Evolutionary conservation across 2,113 vertebrate genomes (phyloP), one percentile per base, ranked within the genome.

Genomic region (Brevimyrus niger): DNA sequence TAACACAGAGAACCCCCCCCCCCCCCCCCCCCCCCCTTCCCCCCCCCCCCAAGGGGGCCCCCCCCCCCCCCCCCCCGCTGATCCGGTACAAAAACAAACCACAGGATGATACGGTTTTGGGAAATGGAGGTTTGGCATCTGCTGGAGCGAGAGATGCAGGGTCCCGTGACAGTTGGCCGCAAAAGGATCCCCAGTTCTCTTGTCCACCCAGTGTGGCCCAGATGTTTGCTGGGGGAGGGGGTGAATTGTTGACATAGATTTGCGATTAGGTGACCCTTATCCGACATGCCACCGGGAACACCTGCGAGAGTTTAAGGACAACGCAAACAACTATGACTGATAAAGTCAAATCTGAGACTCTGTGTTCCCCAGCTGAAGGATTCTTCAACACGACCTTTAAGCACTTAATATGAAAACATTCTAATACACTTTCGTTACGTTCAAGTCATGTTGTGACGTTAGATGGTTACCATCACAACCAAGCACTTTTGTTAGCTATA

Each of bases 271-370:
- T 86, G 53, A 61, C 83, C 87, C 53, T 90, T 87, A 87, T 91
- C 87, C 84, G 38, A 73, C 48, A 23, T 50, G 89, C 87, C 42
- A 58, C 55, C 84, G 55, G 90, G 69, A 87, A 90, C 92, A 91
- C 90, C 91, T 89, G 90, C 46, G 46, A 76, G 61, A 65, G 90
- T 88, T 87, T 88, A 90, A 55, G 53, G 86, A 86, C 88, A 88
- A 89, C 51, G 89, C 87, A 88, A 82, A 76, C 73, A 51, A 80
- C 69, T 11, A 23, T 53, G 61, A 11, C 87, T 48, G 85, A 87
- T 87, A 53, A 87, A 21, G 31, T 3, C 8, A 15, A 27, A 19
- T 31, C 44, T n/a, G 23, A 53, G 46, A 55, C 47, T 82, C 44
- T 2, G 11, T 65, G 23, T 44, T 88, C 53, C 27, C 58, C 42